phyloP scores from a whole-genome alignment of 2,113 vertebrate genomes.

The Arothron firmamentum region DNA sequence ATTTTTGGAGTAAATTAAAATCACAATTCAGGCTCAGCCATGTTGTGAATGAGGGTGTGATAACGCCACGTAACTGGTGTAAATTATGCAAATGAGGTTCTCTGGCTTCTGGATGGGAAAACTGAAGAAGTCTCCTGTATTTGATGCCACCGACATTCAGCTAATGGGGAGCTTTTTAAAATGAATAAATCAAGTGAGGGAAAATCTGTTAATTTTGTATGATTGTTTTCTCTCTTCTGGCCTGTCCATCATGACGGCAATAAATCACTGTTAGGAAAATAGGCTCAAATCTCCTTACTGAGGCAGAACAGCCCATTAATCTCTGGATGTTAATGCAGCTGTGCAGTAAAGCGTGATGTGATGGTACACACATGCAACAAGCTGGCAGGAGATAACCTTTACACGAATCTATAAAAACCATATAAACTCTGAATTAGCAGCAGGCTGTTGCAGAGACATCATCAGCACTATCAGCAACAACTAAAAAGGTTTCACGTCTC shows the following conservation, averaged over 20 bases:
- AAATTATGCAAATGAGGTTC: too few species aligned
- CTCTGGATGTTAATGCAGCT: background rate
- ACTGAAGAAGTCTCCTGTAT: background rate
- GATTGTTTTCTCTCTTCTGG: background rate
- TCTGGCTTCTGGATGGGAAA: background rate
- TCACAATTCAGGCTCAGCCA: too few species aligned
- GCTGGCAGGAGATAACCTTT: too few species aligned
- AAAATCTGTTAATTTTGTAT: background rate
- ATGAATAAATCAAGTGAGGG: background rate
- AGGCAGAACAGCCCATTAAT: too few species aligned
- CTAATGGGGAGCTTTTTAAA: background rate
- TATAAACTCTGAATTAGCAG: too few species aligned
- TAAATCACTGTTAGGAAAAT: background rate
- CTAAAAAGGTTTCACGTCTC: slow-evolving; percentile 59
- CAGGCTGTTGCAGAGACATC: too few species aligned
- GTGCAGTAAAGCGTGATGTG: background rate
- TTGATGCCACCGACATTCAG: background rate
- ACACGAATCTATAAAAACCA: too few species aligned
- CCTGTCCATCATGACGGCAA: background rate
- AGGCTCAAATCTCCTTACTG: too few species aligned
- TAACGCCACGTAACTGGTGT: too few species aligned
- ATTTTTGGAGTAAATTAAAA: too few species aligned
- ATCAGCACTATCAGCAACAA: too few species aligned
- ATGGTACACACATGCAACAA: background rate
- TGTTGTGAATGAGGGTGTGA: too few species aligned